Evolutionary conservation across 2,797 vertebrate genomes (phyloP).

Genomic region (Pristis pectinata): DNA sequence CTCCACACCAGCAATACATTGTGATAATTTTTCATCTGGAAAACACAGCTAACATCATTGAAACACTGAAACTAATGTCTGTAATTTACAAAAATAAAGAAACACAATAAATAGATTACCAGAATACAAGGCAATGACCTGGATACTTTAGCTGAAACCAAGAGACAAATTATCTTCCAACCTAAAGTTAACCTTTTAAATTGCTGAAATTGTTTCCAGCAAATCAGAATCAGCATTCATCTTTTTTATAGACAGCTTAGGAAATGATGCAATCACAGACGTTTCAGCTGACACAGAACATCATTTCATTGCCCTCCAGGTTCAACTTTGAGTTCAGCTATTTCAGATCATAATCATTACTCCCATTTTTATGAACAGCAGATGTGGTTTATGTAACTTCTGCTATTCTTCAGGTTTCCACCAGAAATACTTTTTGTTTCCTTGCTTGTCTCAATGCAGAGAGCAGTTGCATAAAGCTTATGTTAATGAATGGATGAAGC

Average conservation of each 20-base stretch:
- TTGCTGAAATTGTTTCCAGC: constrained; percentile 33
- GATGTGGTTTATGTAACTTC: not conserved
- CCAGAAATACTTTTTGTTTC: not conserved
- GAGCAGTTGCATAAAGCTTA: too few species aligned
- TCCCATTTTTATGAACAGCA: not conserved
- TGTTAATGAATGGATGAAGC: too few species aligned
- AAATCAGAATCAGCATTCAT: not conserved
- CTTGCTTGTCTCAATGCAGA: not conserved
- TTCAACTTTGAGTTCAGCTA: not conserved
- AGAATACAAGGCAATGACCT: not conserved
- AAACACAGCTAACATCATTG: not conserved
- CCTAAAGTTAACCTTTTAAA: not conserved
- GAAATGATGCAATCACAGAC: constrained; percentile 4
- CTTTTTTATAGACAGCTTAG: not conserved
- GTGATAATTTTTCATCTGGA: constrained; percentile 21
- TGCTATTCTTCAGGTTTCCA: not conserved
- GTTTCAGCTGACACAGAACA: not conserved
- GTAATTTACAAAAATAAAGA: not conserved
- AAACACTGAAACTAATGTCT: not conserved
- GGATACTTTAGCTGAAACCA: not conserved
- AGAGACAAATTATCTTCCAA: not conserved
- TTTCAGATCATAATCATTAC: not conserved
- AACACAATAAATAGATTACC: not conserved
- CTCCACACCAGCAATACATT: not conserved
- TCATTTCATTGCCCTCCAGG: not conserved